Evolutionary conservation across 37 sponge, comb jelly and placozoan genomes (phyloP).

Genomic region (Tethya wilhelma): DNA sequence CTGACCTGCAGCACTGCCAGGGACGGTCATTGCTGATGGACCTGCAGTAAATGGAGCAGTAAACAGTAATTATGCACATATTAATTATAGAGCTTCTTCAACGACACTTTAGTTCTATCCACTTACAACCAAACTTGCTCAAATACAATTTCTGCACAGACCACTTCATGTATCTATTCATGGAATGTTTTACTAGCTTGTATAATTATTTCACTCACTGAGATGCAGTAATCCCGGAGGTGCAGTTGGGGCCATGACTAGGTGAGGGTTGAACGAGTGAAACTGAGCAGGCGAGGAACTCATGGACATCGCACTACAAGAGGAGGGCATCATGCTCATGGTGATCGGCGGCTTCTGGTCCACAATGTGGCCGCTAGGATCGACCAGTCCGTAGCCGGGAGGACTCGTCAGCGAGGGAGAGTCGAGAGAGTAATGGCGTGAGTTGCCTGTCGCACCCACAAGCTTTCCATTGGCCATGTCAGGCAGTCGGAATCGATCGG

Average conservation of each 20-base stretch:
- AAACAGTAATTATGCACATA: too few relatives aligned
- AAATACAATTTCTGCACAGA: too few relatives aligned
- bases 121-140: too few relatives aligned
- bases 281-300: slow-evolving; percentile 27
- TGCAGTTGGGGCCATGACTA: slow-evolving; percentile 51
- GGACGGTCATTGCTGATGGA: slow-evolving; percentile 35
- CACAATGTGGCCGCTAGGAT: background rate
- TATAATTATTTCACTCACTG: slow-evolving; percentile 25
- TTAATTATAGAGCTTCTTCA: too few relatives aligned
- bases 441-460: background rate
- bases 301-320: slow-evolving; percentile 20
- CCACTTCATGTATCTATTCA: too few relatives aligned
- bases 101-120: too few relatives aligned
- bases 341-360: slow-evolving; percentile 19
- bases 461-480: slow-evolving; percentile 55
- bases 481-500: slow-evolving; percentile 48
- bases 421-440: slow-evolving; percentile 59
- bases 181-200: too few relatives aligned
- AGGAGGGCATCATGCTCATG: slow-evolving; percentile 18
- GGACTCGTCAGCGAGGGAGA: slow-evolving; percentile 71
- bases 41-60: slow-evolving; percentile 32
- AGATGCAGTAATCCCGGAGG: slow-evolving; percentile 61
- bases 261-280: slow-evolving; percentile 32
- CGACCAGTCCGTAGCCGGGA: slow-evolving; percentile 44
- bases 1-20: slow-evolving; percentile 16